A percentile compares a stretch with the other conserved stretches of the same genome.
Conservation (phyloP, 1,140 invertebrate species). For the Hylyphantes graminicola region DNA sequence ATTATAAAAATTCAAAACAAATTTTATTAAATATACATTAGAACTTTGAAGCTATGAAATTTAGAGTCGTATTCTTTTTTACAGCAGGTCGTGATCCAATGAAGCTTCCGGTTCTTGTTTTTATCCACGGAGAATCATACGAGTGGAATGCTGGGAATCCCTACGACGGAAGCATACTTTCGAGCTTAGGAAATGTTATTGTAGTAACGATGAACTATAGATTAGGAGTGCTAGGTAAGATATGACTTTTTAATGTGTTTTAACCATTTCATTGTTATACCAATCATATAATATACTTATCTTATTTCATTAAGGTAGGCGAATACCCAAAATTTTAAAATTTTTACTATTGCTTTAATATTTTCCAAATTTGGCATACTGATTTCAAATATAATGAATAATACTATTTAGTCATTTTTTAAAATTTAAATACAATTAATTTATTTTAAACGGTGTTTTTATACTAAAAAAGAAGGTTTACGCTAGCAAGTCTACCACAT, state of each 20-base stretch:
- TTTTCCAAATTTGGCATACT: too few relatives aligned
- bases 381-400: too few relatives aligned
- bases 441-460: too few relatives aligned
- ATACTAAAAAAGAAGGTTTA: too few relatives aligned
- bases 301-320: too few relatives aligned
- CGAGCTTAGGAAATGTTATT: conserved; percentile 92
- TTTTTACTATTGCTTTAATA: too few relatives aligned
- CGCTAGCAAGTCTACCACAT: too few relatives aligned
- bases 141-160: conserved; percentile 96
- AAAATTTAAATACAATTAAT: too few relatives aligned
- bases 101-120: conserved; percentile 83
- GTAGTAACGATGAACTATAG: conserved; percentile 97
- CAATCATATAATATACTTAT: not conserved
- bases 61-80: not conserved
- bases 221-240: conserved; percentile 92
- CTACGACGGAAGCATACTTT: conserved; percentile 92
- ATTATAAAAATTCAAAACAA: too few relatives aligned
- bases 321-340: too few relatives aligned
- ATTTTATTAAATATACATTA: too few relatives aligned
- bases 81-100: conserved; percentile 46
- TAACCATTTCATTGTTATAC: not conserved
- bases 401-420: too few relatives aligned
- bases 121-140: conserved; percentile 96
- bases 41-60: not conserved
- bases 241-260: not conserved